Conservation (phyloP, 2,113 vertebrate genomes). For the Austrofundulus limnaeus region DNA sequence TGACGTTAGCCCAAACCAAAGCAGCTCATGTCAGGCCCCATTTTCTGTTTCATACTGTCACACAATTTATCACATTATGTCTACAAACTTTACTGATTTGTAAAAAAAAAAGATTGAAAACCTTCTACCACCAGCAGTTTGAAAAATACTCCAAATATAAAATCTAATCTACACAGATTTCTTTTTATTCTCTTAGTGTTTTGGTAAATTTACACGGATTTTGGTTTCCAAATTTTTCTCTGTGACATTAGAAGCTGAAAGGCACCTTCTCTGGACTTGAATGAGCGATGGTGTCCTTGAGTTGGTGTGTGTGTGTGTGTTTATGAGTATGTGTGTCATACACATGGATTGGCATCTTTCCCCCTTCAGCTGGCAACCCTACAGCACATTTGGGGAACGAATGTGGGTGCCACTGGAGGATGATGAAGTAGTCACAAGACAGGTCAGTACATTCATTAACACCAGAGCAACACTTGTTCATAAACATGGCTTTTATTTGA, state of each 20-base stretch:
- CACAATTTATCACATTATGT: no score
- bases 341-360: conserved; percentile 80
- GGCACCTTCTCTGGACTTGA: conserved; percentile 71
- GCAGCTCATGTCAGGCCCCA: no score
- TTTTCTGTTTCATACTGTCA: no score
- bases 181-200: conserved; percentile 16
- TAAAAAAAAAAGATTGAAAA: no score
- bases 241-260: conserved; percentile 55
- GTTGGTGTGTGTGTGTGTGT: conserved; percentile 53
- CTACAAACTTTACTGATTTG: no score
- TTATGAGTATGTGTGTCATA: conserved; percentile 65
- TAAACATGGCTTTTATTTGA: conserved; percentile 44
- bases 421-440: conserved; percentile 76
- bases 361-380: conserved; percentile 75
- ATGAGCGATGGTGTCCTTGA: conserved; percentile 82
- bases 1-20: no score
- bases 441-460: conserved; percentile 76
- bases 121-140: no score
- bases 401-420: conserved; percentile 69
- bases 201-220: conserved; percentile 30
- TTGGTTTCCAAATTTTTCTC: conserved; percentile 7
- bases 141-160: no score
- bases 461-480: conserved; percentile 45
- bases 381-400: conserved; percentile 69
- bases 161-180: background rate